Evolutionary conservation across 2,113 vertebrate genomes (phyloP), one percentile per base, ranked within the genome.

Genomic region (Antechinus flavipes): DNA sequence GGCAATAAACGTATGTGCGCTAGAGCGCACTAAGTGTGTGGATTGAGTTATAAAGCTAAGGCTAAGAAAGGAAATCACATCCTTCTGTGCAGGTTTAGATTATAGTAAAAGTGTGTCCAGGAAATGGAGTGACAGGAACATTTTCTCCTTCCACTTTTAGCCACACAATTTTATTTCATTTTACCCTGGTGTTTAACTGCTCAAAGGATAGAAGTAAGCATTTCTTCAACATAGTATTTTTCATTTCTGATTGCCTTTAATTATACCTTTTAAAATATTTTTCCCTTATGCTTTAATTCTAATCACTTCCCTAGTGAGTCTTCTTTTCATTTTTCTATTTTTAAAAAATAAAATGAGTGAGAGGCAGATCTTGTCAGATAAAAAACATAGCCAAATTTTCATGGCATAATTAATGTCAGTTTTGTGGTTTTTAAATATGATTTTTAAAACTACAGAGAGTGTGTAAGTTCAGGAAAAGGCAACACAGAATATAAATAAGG

Each of bases 1-100:
- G 99, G 99, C 99, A 99, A 98, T 98, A 96, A 97, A 98, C 94
- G 42, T 97, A 94, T 98, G 98, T 97, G 98, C 54, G 96, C 97
- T 11, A 1, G 1, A 92, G 98, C 95, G 93, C 98, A 98, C 97
- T 50, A 97, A 96, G 97, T 96, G 97, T 93, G n/a, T 94, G 92
- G 30, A 42, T 54, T 97, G 92, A 90, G 56, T 47, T 91, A 76
- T 27, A 30, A 42, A 93, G 6, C 91, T 49, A 22, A 58, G 89
- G 91, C 96, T 95, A 93, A 92, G 94, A 54, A 94, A 6, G 84
- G 58, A 91, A 61, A 55, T 0, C 0, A 7, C 50, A 95, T 97
- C 98, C 12, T 99, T 98, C 96, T 97, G 97, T 98, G 98, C 98
- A 98, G 98, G 96, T 26, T 95, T 93, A 92, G 14, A 23, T 6